Evolutionary conservation across 2,797 vertebrate species (phyloP).

Genomic region (Synanceia verrucosa): DNA sequence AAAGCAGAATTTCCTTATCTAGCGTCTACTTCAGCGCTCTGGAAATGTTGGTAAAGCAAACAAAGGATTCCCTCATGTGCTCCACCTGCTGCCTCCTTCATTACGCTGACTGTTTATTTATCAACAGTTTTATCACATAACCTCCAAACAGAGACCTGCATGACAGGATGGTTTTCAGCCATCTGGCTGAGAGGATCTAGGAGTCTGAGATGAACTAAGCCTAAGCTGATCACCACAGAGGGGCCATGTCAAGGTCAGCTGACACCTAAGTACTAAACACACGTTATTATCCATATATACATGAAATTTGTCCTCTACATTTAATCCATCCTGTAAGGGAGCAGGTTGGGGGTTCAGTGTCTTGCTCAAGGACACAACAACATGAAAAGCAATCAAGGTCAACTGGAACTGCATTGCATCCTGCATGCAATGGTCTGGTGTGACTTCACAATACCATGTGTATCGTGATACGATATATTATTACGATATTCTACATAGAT

Average conservation of each 20-base stretch:
- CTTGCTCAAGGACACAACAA: no score
- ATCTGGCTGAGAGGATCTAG: constrained; percentile 46
- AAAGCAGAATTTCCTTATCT: background rate
- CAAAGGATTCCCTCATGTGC: background rate
- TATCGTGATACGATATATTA: no score
- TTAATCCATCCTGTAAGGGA: no score
- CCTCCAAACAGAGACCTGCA: background rate
- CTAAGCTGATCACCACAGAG: constrained; percentile 53
- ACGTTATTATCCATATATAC: no score
- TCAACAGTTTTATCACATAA: background rate
- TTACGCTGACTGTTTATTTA: background rate
- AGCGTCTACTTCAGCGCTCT: background rate
- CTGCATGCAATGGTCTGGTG: no score
- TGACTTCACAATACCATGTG: no score
- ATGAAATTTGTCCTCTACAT: no score
- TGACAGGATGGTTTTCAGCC: background rate
- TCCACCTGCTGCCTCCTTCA: background rate
- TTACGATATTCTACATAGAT: no score
- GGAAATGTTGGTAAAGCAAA: constrained; percentile 1
- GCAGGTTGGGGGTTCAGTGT: no score
- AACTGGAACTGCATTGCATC: no score
- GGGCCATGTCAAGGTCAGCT: constrained; percentile 32
- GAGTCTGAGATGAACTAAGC: constrained; percentile 45
- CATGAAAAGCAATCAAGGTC: no score
- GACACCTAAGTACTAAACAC: no score